A percentile compares a stretch with the other conserved stretches of the same genome.
These are phyloP conservation scores for Eidolon dupreanum DNA, from an alignment of 2,797 vertebrate species.

Conservation along the genomic window DNA sequence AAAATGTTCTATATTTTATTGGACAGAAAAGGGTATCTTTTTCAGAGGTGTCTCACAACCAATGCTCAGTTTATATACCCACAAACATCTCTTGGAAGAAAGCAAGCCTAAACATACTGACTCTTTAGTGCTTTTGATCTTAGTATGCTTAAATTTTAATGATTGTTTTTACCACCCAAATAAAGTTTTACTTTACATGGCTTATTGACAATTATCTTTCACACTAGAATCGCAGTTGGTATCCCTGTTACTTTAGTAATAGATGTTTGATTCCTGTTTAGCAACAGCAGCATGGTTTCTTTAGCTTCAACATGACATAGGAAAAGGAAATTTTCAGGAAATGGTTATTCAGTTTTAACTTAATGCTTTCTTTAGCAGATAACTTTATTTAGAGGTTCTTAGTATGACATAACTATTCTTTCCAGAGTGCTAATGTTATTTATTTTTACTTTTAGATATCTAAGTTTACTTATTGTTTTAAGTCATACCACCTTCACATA, in stretches of 20 bases:
- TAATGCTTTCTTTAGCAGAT: not conserved
- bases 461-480: not conserved
- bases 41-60: not conserved
- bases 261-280: not conserved
- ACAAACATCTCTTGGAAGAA: not conserved
- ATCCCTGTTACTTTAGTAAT: not conserved
- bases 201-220: not conserved
- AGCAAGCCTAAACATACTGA: not conserved
- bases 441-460: not conserved
- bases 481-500: not conserved
- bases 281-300: not conserved
- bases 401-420: not conserved
- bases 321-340: not conserved
- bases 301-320: not conserved
- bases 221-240: not conserved
- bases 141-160: not conserved
- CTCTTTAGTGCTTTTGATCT: not conserved
- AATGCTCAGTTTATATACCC: not conserved
- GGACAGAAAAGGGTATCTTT: not conserved
- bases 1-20: not conserved
- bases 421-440: not conserved
- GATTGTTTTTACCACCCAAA: not conserved
- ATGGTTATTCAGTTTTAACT: not conserved
- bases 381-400: not conserved
- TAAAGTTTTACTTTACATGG: not conserved